These are phyloP conservation scores for Falco naumanni DNA, from an alignment of 2,797 vertebrate species.

Conservation along the genomic window DNA sequence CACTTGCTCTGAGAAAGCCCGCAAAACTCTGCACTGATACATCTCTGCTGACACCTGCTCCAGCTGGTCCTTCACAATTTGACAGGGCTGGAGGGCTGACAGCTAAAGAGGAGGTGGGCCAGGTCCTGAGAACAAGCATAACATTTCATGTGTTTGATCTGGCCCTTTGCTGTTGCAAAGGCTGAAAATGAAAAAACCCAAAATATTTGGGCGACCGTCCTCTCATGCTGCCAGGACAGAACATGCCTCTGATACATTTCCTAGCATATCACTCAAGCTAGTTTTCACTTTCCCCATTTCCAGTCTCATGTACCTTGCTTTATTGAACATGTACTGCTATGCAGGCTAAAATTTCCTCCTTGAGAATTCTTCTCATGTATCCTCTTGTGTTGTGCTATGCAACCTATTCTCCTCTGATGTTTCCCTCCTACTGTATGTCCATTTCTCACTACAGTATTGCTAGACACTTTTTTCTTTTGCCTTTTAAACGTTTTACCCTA, in stretches of 20 bases:
- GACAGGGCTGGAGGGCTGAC: constrained; percentile 32
- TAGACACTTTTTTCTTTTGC: neutral
- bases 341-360: neutral
- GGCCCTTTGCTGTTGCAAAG: neutral
- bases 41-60: constrained; percentile 76
- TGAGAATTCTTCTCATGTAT: neutral
- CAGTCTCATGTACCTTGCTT: neutral
- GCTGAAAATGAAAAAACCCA: neutral
- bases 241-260: neutral
- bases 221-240: neutral
- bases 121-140: neutral
- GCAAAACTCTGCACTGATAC: constrained; percentile 39
- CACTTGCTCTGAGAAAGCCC: constrained; percentile 65
- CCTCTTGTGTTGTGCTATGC: neutral
- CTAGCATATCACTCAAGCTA: neutral
- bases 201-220: neutral
- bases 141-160: neutral
- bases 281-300: neutral
- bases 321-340: neutral
- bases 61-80: constrained; percentile 56
- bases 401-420: neutral
- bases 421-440: neutral
- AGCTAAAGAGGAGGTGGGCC: constrained; percentile 11
- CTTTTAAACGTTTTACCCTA: neutral
- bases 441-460: neutral